These are phyloP conservation scores for Promerops cafer DNA, from an alignment of 2,113 vertebrate genomes.

Conservation along the genomic window DNA sequence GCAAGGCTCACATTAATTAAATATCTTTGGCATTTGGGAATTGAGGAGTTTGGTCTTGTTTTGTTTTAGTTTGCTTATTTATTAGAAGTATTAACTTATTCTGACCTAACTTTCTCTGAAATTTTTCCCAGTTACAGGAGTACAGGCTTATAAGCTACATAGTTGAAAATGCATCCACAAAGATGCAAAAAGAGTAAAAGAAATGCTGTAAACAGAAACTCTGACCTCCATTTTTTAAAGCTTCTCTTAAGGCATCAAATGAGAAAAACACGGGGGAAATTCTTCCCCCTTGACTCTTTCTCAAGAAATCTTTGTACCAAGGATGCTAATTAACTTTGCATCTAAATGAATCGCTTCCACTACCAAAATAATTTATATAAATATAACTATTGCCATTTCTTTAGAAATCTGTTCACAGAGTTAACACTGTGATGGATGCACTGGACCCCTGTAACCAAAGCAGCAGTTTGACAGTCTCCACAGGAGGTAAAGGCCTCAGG, in stretches of 20 bases:
- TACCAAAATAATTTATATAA: neutral
- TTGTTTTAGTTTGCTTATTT: slow-evolving; percentile 30
- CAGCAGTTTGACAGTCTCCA: neutral
- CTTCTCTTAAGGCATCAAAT: neutral
- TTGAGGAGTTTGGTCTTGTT: slow-evolving; percentile 3
- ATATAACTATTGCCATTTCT: neutral
- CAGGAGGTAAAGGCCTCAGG: neutral
- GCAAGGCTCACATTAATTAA: slow-evolving; percentile 46
- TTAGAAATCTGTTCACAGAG: neutral
- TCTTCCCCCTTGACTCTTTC: neutral
- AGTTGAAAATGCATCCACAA: neutral
- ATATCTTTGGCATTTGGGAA: slow-evolving; percentile 35
- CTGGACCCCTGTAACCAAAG: neutral
- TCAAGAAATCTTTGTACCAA: neutral
- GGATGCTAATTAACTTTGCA: neutral
- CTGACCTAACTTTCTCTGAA: neutral
- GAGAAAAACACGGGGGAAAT: neutral
- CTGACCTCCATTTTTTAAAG: neutral
- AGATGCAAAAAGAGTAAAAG: neutral
- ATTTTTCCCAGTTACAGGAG: neutral
- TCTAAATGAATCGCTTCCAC: neutral
- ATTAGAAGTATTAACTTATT: neutral
- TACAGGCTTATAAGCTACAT: neutral
- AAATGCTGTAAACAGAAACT: neutral
- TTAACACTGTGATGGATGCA: neutral